Evolutionary conservation across 2,888 invertebrate genomes (phyloP), one percentile per base, ranked within the genome.

Genomic region (Mesorhabditis belari): DNA sequence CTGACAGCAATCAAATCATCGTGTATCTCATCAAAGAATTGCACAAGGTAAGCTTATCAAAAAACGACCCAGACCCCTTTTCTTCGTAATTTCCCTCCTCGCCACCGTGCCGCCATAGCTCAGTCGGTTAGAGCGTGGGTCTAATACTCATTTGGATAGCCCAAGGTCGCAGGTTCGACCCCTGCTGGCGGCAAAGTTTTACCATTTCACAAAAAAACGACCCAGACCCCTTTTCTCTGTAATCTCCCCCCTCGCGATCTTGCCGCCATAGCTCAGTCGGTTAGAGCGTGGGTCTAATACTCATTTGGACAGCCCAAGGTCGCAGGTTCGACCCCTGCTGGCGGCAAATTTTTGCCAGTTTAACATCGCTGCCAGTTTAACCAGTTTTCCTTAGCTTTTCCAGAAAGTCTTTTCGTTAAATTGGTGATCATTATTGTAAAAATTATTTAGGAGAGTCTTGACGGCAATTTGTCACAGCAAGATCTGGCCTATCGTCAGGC

Each of bases 1-100:
- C 92, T 55, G 94, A 94, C 84, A 91, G 91, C 81, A 87, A 89
- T 69, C 88, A 91, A 78, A 92, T 93, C 80, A 89, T 94, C 35
- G 71, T 70, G 3, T 55, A 67, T 35, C 66, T 77, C 19, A 66
- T 65, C 55, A 56, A 65, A 49, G 57, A 62, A 29, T 35, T 56
- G 12, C 6, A 17, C 56, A 35, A 56, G 29, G 51, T 50, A 19
- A n/a, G n/a, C n/a, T n/a, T n/a, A n/a, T n/a, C n/a, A n/a, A n/a
- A n/a, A n/a, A n/a, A n/a, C n/a, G n/a, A n/a, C n/a, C n/a, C n/a
- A n/a, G n/a, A n/a, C n/a, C n/a, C n/a, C n/a, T n/a, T n/a, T n/a
- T n/a, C n/a, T n/a, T n/a, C n/a, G n/a, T n/a, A n/a, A n/a, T n/a
- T n/a, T n/a, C n/a, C n/a, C n/a, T n/a, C n/a, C n/a, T n/a, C n/a